These are phyloP conservation scores for Ophiothrix spiculata DNA, from an alignment of 35 echinoderm and acorn worm genomes.

Conservation along the genomic window DNA sequence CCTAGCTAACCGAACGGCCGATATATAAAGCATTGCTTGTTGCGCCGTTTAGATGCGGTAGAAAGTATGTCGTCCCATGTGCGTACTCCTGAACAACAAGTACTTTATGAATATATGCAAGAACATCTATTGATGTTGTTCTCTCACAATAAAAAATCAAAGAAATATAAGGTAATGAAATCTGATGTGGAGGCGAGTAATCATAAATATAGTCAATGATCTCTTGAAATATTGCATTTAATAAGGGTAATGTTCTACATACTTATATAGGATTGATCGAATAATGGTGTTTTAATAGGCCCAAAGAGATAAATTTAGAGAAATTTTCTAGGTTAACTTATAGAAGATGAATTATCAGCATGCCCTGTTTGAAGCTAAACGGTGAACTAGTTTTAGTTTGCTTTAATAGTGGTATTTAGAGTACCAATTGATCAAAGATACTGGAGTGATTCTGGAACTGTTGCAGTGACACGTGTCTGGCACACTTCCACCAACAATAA, in stretches of 20 bases:
- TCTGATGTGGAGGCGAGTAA: background rate
- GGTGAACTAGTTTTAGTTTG: background rate
- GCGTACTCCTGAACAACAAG: background rate
- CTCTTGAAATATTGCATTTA: background rate
- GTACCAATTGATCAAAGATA: background rate
- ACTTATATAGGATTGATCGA: background rate
- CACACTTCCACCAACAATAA: no score
- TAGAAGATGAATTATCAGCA: no score
- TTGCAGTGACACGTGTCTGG: background rate
- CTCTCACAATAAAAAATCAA: background rate
- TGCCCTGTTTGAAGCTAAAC: background rate
- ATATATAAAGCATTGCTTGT: background rate
- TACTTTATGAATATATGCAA: background rate
- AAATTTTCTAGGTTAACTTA: background rate
- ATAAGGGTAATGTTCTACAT: background rate
- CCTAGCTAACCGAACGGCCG: background rate
- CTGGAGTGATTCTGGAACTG: background rate
- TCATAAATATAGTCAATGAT: slow-evolving; percentile 7
- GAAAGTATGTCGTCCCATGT: background rate
- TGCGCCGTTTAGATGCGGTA: background rate
- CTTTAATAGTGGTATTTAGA: background rate
- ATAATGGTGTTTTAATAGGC: background rate
- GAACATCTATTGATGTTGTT: background rate
- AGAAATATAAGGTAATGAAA: background rate
- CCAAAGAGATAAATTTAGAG: background rate